These are phyloP conservation scores for Ageneiosus marmoratus DNA, from an alignment of 2,113 vertebrate genomes.

Conservation along the genomic window DNA sequence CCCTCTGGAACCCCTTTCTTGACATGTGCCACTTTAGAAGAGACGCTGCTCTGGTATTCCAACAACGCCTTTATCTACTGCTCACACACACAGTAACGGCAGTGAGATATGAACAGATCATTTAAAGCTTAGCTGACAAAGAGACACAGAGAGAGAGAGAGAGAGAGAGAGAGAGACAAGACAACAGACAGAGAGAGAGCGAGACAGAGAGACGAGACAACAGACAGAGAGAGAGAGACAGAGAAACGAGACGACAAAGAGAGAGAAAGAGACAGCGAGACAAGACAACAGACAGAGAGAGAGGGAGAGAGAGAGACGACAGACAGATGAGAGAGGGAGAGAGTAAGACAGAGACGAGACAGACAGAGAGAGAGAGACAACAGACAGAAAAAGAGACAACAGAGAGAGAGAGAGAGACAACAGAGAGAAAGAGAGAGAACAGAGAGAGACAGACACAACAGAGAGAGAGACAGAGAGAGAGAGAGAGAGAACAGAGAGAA, in stretches of 20 bases:
- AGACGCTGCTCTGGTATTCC: constrained; percentile 27
- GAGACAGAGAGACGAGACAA: no score
- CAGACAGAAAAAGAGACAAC: constrained; percentile 41
- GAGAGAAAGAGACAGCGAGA: constrained; percentile 43
- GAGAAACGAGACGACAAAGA: constrained; percentile 27
- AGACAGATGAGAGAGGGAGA: no score
- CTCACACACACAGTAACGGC: constrained; percentile 1
- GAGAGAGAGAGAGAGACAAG: not conserved
- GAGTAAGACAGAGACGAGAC: no score
- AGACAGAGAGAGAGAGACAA: constrained; percentile 28
- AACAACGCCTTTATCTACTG: constrained; percentile 29
- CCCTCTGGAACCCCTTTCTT: not conserved
- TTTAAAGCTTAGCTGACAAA: not conserved
- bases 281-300: no score
- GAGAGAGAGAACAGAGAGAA: constrained; percentile 16
- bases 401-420: not conserved
- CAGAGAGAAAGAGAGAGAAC: no score
- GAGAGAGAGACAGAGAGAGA: constrained; percentile 43
- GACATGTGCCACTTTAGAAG: not conserved
- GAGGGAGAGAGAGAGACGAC: not conserved
- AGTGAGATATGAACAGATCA: not conserved
- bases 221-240: no score
- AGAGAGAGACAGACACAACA: not conserved
- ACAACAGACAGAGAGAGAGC: no score
- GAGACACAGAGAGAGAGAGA: not conserved